Base-by-base conservation (phyloP, 2,888 invertebrate genomes). In the Ophion costatus region DNA sequence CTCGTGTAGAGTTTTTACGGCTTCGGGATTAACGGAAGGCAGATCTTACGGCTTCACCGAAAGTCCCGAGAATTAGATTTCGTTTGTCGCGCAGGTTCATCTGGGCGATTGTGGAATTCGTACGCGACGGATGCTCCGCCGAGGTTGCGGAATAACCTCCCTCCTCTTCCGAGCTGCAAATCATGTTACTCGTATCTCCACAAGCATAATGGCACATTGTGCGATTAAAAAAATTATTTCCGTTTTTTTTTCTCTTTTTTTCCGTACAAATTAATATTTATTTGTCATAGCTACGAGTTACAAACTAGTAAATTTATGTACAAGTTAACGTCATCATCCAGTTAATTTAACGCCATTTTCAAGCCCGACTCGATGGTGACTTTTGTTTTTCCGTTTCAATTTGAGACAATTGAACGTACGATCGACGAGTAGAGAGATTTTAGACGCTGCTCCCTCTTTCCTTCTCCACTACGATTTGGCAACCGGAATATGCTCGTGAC, bases 111-210 rank as follows among this genome's bases (percentile, higher is more conserved):
- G 79, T 75, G 33, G 76, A 82, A 76, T 73, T 74, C 9, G 85
- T 86, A 38, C 82, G 84, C 9, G 85, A 73, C 24, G 86, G 69
- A 73, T 82, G 57, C 29, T 64, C 81, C 14, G 45, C 45, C 38
- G 79, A 67, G 70, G 70, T 73, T 71, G 85, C 84, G 38, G 86
- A 87, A 87, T 90, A 91, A 89, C 89, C 90, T 86, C 90, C 89
- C 45, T 89, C 90, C 22, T 92, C 90, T 57, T 91, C 91, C 7
- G 91, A 91, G 82, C 88, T 91, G 73, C 76, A 87, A 86, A 84
- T 83, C 29, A 85, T 84, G 83, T 88, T 91, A 75, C 79, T 87
- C 56, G 88, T 87, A 75, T 91, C 90, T 20, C 90, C 91, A 59
- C 88, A 86, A 42, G 88, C 91, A 70, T 90, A 87, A 82, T 89